Percentiles rank a stretch among this genome's conserved stretches.
Evolutionary conservation across 2,797 vertebrate genomes (phyloP).

Genomic region (Pseudochaenichthys georgianus): DNA sequence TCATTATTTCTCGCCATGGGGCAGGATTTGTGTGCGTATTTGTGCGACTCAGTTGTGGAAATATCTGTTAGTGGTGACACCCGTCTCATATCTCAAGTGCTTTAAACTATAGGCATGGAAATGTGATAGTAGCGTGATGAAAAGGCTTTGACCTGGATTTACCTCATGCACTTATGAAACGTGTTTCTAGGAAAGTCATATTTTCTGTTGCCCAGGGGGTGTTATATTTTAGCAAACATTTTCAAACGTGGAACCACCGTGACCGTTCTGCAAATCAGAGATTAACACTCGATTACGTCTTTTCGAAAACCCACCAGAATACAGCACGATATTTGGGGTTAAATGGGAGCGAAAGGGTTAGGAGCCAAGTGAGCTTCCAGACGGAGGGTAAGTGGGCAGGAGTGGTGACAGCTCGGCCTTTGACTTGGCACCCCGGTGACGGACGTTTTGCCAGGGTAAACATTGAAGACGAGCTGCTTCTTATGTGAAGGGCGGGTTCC

Average conservation of each 20-base stretch:
- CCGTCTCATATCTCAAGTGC: background rate
- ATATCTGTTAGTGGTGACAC: background rate
- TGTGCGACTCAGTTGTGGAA: background rate
- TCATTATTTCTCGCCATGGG: background rate
- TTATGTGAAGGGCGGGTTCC: constrained; percentile 35
- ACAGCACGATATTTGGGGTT: constrained; percentile 24
- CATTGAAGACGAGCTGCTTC: constrained; percentile 44
- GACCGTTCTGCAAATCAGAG: background rate
- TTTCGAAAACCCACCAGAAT: constrained; percentile 11
- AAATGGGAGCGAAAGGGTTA: constrained; percentile 24
- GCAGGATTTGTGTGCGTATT: constrained; percentile 10
- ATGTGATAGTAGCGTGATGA: background rate
- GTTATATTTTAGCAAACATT: background rate
- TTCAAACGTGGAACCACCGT: background rate
- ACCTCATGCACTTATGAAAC: background rate
- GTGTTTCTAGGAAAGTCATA: background rate
- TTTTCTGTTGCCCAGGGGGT: too few relatives aligned
- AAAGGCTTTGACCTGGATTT: constrained; percentile 17
- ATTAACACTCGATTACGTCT: background rate
- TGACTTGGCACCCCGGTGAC: constrained; percentile 41
- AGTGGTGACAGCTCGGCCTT: constrained; percentile 62
- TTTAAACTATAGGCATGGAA: background rate
- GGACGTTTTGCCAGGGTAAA: constrained; percentile 60
- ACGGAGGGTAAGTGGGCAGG: constrained; percentile 20
- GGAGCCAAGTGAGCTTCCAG: constrained; percentile 38